Conservation (phyloP, 1,140 invertebrate genomes). For the Propsilocerus akamusi region DNA sequence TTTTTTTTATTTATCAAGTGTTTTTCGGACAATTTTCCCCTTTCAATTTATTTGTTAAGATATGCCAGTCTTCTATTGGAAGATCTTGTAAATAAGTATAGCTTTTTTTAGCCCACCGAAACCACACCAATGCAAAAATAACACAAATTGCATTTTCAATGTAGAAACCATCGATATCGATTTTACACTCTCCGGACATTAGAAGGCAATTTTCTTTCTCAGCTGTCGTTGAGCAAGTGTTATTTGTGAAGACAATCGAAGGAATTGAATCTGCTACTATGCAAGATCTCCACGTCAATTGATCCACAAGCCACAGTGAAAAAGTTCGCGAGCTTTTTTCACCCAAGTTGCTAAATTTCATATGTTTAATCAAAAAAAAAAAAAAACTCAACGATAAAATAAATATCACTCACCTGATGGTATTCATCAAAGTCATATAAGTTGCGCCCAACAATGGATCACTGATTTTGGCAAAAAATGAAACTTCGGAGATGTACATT, state of each 20-base stretch:
- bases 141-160: slow-evolving; percentile 69
- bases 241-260: slow-evolving; percentile 1
- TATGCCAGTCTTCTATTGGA: slow-evolving; percentile 28
- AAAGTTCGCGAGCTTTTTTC: slow-evolving; percentile 93
- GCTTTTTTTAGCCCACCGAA: slow-evolving; percentile 36
- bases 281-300: slow-evolving; percentile 64
- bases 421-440: slow-evolving; percentile 98
- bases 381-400: too few species aligned
- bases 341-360: slow-evolving; percentile 90
- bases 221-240: neutral
- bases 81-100: slow-evolving; percentile 29
- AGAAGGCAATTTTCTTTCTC: slow-evolving; percentile 29
- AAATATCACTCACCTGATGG: too few species aligned
- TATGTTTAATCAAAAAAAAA: too few species aligned
- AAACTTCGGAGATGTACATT: slow-evolving; percentile 48
- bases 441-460: slow-evolving; percentile 92
- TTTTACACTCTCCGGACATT: slow-evolving; percentile 48
- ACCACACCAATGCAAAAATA: slow-evolving; percentile 67
- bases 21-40: too few species aligned
- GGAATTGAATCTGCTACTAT: slow-evolving; percentile 25
- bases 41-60: slow-evolving; percentile 6
- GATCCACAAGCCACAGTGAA: slow-evolving; percentile 82
- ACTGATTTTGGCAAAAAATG: slow-evolving; percentile 41
- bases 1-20: too few species aligned
- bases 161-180: slow-evolving; percentile 76